Evolutionary conservation across 2,888 invertebrate genomes (phyloP).

Genomic region (Orchestes rusci): DNA sequence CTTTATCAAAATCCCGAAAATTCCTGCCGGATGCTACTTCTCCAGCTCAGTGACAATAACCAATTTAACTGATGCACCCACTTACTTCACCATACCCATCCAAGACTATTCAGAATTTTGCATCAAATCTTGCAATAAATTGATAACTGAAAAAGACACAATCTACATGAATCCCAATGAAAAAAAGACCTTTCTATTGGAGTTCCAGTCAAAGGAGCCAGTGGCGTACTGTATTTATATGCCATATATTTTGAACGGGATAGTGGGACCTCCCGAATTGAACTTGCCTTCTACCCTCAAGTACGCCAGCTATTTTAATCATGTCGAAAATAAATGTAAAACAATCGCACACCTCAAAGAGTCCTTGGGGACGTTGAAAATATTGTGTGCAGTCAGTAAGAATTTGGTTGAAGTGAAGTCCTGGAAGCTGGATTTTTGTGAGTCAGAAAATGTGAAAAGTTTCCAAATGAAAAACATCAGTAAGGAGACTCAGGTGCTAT

Average conservation of each 20-base stretch:
- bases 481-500: too few relatives aligned
- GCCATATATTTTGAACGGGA: constrained; percentile 52
- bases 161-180: too few relatives aligned
- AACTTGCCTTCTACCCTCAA: constrained; percentile 28
- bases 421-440: too few relatives aligned
- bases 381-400: constrained; percentile 28
- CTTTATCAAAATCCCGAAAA: constrained; percentile 46
- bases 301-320: constrained; percentile 17
- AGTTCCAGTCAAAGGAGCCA: constrained; percentile 42
- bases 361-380: constrained; percentile 23
- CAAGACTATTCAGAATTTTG: constrained; percentile 39
- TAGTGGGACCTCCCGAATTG: constrained; percentile 50
- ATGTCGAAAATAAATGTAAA: neutral
- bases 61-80: constrained; percentile 34
- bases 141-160: too few relatives aligned
- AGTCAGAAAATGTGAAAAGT: too few relatives aligned
- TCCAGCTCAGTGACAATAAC: constrained; percentile 32
- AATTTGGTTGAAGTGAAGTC: too few relatives aligned
- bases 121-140: constrained; percentile 29
- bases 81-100: constrained; percentile 35
- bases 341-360: constrained; percentile 8
- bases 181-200: too few relatives aligned
- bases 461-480: too few relatives aligned
- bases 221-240: constrained; percentile 52
- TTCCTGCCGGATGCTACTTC: constrained; percentile 39